Evolutionary conservation across 2,888 invertebrate species (phyloP), one percentile per base, ranked within the genome.

Genomic region (Argyra leucocephala): DNA sequence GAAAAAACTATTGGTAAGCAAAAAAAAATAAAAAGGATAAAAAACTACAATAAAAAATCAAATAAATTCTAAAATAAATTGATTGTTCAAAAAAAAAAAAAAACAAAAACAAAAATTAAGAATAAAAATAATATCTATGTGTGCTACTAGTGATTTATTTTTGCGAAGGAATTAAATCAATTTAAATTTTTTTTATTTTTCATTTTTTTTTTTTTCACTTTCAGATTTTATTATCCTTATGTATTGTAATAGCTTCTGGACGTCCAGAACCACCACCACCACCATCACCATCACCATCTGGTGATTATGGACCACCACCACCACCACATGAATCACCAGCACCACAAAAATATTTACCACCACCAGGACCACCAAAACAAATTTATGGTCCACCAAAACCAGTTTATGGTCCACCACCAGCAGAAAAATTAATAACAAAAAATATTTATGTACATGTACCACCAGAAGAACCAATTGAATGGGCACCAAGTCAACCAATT

Each of bases 401-500:
- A 37, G 75, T 76, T 69, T 80, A 79, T 69, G 80, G 79, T 0
- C 78, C 79, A 64, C 77, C 78, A 4, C 69, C 72, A 70, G 69
- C 72, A 4, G 75, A 76, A 68, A 72, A 77, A 5, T 69, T 79
- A 36, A 73, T 80, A 37, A 80, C 80, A 22, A 80, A 80, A 70
- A 80, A 80, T 67, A 78, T 82, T 62, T 84, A 83, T 72, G 83
- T 84, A 5, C 84, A 83, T 74, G 81, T 84, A 26, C 83, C 84
- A 58, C 83, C 83, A 67, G 81, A 81, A 77, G 83, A 83, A 72
- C 82, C 82, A 3, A 78, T 79, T 65, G 73, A 76, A 58, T 76
- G 78, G 68, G 76, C 78, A 7, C 74, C 77, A 1, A 70, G 78
- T 9, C 74, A 80, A 64, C 79, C 81, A 57, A 73, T 80, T n/a